These are phyloP conservation scores for Schrankia costaestrigalis DNA, from an alignment of 2,888 invertebrate genomes.

Conservation along the genomic window DNA sequence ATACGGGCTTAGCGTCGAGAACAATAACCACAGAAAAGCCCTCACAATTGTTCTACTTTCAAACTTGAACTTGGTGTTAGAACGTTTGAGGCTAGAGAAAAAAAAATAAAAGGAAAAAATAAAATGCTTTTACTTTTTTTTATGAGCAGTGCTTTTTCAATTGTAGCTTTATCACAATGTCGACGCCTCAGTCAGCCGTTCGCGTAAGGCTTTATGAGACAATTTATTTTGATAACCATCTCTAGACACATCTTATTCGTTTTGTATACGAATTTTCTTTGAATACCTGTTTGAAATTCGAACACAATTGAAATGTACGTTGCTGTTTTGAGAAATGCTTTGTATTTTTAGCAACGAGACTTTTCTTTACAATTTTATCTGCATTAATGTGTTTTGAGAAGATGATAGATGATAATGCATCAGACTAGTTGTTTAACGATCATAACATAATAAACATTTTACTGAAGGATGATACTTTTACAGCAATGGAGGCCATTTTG, in stretches of 20 bases:
- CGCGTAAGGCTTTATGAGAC: constrained; percentile 19
- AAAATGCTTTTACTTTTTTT: constrained; percentile 8
- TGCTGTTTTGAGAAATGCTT: no score
- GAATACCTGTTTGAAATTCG: no score
- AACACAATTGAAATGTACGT: no score
- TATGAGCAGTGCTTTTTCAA: constrained; percentile 21
- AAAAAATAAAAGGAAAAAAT: constrained; percentile 13
- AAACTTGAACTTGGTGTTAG: constrained; percentile 20
- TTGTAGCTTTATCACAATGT: constrained; percentile 19
- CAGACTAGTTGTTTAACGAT: no score
- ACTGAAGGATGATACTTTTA: no score
- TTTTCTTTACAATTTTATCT: no score
- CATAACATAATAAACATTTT: no score
- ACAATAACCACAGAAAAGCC: constrained; percentile 27
- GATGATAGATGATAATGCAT: no score
- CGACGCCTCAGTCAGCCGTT: constrained; percentile 16
- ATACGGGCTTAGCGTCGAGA: constrained; percentile 17
- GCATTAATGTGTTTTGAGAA: no score
- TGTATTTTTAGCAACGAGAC: no score
- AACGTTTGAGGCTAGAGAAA: constrained; percentile 5
- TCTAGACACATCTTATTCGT: constrained; percentile 5
- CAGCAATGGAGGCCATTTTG: no score
- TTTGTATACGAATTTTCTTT: constrained; percentile 8
- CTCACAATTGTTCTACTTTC: constrained; percentile 26
- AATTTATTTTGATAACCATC: constrained; percentile 31